phyloP scores from a whole-genome alignment of 2,797 vertebrate species.

The Acanthopagrus latus region DNA sequence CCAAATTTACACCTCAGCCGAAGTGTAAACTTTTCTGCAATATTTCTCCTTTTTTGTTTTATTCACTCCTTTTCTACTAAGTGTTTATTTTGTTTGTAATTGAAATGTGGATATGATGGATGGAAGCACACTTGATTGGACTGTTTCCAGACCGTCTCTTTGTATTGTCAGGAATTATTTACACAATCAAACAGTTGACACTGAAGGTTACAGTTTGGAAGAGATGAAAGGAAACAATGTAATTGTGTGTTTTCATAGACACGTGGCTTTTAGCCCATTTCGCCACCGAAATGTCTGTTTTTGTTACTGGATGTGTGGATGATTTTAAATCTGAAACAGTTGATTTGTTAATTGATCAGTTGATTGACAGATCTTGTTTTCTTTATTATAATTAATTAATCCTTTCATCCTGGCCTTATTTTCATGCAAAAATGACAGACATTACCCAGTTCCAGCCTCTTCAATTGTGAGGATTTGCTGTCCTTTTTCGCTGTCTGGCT shows the following conservation, averaged over 20 bases:
- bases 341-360: conserved; percentile 3
- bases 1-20: background rate
- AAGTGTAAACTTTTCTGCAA: background rate
- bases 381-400: background rate
- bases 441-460: background rate
- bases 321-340: conserved; percentile 24
- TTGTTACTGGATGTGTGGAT: background rate
- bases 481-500: background rate
- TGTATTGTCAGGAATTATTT: conserved; percentile 1
- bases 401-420: background rate
- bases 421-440: background rate
- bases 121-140: background rate
- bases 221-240: conserved; percentile 7
- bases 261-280: conserved; percentile 13
- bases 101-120: background rate
- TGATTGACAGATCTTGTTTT: background rate
- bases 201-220: background rate
- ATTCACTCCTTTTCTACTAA: background rate
- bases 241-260: conserved; percentile 13
- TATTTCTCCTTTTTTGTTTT: background rate
- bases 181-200: background rate
- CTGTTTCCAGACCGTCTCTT: background rate
- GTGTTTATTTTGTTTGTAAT: too few relatives aligned
- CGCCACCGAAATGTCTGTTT: conserved; percentile 12
- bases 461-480: background rate